Conservation (phyloP, 2,888 invertebrate genomes). For the Ceramica pisi region DNA sequence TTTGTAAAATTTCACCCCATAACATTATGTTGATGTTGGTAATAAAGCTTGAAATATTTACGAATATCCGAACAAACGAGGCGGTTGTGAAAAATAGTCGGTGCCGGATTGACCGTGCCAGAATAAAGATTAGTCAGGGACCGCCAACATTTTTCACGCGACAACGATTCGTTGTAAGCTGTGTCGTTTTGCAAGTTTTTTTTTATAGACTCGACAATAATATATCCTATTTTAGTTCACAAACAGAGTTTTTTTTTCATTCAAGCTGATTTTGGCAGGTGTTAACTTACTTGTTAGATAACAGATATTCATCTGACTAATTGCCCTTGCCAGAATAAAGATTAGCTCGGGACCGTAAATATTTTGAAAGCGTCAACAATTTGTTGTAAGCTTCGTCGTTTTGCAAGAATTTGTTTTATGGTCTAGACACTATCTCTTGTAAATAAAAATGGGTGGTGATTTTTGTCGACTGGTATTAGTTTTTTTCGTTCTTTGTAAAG, state of each 20-base stretch:
- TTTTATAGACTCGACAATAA: constrained; percentile 22
- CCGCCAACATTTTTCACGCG: constrained; percentile 71
- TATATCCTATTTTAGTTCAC: not conserved
- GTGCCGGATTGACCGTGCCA: constrained; percentile 85
- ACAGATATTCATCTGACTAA: constrained; percentile 54
- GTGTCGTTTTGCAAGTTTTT: constrained; percentile 45
- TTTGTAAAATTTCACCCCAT: constrained; percentile 89
- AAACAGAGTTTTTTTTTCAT: not conserved
- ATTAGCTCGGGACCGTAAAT: constrained; percentile 73
- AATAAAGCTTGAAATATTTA: constrained; percentile 90
- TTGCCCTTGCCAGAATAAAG: constrained; percentile 86
- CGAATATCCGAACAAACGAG: constrained; percentile 89
- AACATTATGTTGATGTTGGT: constrained; percentile 90
- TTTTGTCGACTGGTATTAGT: not conserved
- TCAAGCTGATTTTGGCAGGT: not conserved
- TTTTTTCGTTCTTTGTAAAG: not conserved
- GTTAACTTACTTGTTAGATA: too few relatives aligned
- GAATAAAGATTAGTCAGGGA: constrained; percentile 81
- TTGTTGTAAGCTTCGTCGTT: constrained; percentile 60
- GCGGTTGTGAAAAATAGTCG: constrained; percentile 85
- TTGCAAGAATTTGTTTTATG: constrained; percentile 16
- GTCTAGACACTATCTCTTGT: constrained; percentile 1
- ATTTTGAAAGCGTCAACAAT: constrained; percentile 72
- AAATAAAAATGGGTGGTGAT: constrained; percentile 25
- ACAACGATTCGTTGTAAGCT: constrained; percentile 67